phyloP scores from a whole-genome alignment of 2,888 invertebrate genomes.

The Parapristionchus giblindavisi region DNA sequence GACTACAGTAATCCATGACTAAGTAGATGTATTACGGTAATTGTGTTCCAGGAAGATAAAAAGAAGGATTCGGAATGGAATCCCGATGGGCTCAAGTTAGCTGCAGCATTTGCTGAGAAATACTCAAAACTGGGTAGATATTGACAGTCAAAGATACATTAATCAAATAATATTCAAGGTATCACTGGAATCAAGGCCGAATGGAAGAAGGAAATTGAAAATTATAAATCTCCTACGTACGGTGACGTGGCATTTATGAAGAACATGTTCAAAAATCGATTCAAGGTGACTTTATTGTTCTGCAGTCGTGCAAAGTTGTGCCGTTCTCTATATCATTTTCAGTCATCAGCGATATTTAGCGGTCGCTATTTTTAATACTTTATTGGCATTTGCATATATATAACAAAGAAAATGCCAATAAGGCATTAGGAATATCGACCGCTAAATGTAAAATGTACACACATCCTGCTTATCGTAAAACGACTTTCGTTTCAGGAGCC shows the following conservation, averaged over 20 bases:
- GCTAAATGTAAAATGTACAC: no score
- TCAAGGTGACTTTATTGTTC: no score
- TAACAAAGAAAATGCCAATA: no score
- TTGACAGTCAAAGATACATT: neutral
- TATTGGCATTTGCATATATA: no score
- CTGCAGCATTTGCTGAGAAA: neutral
- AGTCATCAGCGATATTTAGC: no score
- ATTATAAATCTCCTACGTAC: neutral
- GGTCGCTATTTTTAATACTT: no score
- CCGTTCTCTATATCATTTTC: no score
- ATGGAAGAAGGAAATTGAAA: neutral
- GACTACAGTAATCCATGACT: neutral
- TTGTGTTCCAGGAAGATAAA: neutral
- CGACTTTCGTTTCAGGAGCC: constrained; percentile 9
- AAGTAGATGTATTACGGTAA: no score
- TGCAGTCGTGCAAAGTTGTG: no score
- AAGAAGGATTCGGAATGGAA: constrained; percentile 10
- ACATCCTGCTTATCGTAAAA: no score
- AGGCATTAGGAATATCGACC: no score
- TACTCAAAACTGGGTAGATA: neutral
- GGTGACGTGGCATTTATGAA: neutral
- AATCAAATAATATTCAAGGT: neutral
- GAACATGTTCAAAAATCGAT: neutral
- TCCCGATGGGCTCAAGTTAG: neutral
- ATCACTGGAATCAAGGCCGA: constrained; percentile 1